Evolutionary conservation across 2,113 vertebrate genomes (phyloP).

Genomic region (Dicentrarchus labrax): DNA sequence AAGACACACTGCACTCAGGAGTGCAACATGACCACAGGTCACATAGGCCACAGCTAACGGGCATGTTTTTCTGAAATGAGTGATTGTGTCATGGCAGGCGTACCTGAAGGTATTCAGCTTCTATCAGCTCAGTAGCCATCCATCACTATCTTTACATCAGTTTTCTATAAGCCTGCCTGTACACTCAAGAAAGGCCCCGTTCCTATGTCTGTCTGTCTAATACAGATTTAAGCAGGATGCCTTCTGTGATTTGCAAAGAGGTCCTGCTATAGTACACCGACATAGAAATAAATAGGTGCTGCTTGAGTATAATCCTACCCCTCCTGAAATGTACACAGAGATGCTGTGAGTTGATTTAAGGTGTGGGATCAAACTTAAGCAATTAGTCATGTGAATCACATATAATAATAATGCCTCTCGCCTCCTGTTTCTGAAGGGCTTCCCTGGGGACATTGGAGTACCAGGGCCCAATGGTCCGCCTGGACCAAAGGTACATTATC

Average conservation of each 20-base stretch:
- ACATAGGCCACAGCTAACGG: constrained; percentile 2
- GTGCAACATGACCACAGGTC: constrained; percentile 32
- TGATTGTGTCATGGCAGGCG: constrained; percentile 38
- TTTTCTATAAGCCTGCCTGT: constrained; percentile 3
- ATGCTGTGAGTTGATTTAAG: background rate
- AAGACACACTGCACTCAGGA: background rate
- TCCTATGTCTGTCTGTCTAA: background rate
- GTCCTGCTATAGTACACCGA: background rate
- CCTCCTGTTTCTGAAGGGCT: constrained; percentile 87
- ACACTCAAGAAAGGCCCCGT: background rate
- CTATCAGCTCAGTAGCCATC: constrained; percentile 19
- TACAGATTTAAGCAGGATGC: constrained; percentile 28
- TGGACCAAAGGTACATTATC: constrained; percentile 91
- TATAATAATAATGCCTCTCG: background rate
- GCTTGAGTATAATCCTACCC: background rate
- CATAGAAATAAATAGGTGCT: background rate
- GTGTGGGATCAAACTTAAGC: background rate
- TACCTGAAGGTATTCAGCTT: constrained; percentile 41
- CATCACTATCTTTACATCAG: constrained; percentile 48
- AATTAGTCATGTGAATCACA: constrained; percentile 16
- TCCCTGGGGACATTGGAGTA: constrained; percentile 96
- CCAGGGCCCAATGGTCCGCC: constrained; percentile 95
- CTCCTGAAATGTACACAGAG: constrained; percentile 16
- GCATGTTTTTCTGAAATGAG: constrained; percentile 25
- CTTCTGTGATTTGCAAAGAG: constrained; percentile 8